Conservation (phyloP, 1,140 invertebrate genomes). For the Musca vetustissima region DNA sequence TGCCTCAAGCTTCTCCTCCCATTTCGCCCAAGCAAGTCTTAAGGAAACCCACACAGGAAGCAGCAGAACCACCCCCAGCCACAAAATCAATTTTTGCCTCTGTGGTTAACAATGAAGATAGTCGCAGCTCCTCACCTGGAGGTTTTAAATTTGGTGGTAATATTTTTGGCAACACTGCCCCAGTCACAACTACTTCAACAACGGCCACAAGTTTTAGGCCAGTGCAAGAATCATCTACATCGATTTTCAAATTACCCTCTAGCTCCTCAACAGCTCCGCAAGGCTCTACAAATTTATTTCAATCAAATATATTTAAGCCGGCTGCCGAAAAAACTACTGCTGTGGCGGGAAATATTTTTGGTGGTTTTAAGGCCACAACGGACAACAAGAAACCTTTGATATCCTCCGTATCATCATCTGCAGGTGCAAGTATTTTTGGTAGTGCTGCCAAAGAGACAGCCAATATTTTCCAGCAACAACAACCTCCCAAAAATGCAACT, state of each 20-base stretch:
- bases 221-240: background rate
- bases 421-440: conserved; percentile 19
- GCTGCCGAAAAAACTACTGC: background rate
- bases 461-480: conserved; percentile 13
- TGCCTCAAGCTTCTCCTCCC: conserved; percentile 32
- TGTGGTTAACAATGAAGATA: background rate
- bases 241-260: background rate
- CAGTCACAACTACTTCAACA: background rate
- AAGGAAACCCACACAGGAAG: background rate
- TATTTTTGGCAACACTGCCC: background rate
- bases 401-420: background rate
- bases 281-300: background rate
- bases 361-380: background rate
- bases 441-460: conserved; percentile 16
- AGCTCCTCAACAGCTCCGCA: background rate
- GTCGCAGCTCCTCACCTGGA: background rate
- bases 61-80: background rate
- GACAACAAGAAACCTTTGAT: no score
- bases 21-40: background rate
- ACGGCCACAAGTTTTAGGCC: background rate
- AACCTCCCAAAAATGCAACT: background rate
- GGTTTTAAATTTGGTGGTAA: conserved; percentile 16
- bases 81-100: background rate
- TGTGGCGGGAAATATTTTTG: conserved; percentile 1
- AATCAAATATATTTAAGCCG: background rate